These are phyloP conservation scores for Baryphthengus martii DNA, from an alignment of 2,113 vertebrate genomes.

Conservation along the genomic window DNA sequence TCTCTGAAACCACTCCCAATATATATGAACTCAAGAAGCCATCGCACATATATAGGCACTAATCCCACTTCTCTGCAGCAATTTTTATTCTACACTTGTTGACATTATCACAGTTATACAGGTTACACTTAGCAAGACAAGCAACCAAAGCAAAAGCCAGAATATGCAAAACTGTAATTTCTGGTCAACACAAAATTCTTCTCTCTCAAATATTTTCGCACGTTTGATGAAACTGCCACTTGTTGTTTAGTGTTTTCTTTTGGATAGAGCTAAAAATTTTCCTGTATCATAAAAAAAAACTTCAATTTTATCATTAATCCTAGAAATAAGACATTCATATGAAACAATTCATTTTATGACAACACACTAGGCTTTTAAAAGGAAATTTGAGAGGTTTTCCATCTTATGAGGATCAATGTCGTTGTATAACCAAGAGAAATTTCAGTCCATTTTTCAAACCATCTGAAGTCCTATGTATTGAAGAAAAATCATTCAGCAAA, in stretches of 20 bases:
- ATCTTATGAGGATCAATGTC: background rate
- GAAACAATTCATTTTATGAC: background rate
- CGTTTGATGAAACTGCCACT: background rate
- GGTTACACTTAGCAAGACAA: background rate
- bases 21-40: accelerated
- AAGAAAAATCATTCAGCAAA: background rate
- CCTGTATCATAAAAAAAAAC: background rate
- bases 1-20: background rate
- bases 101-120: background rate
- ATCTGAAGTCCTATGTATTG: background rate
- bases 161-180: background rate
- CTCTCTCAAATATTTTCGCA: background rate
- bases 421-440: background rate
- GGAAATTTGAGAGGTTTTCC: background rate
- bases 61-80: background rate
- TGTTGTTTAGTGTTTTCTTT: background rate
- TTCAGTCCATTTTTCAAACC: conserved; percentile 10
- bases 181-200: background rate
- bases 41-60: background rate
- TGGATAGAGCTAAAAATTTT: background rate
- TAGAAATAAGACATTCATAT: background rate
- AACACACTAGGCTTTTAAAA: conserved; percentile 1
- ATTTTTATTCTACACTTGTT: background rate
- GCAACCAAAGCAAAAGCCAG: background rate
- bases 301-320: background rate